Evolutionary conservation across 2,113 vertebrate species (phyloP), one percentile per base, ranked within the genome.

Genomic region (Oncorhynchus clarkii): DNA sequence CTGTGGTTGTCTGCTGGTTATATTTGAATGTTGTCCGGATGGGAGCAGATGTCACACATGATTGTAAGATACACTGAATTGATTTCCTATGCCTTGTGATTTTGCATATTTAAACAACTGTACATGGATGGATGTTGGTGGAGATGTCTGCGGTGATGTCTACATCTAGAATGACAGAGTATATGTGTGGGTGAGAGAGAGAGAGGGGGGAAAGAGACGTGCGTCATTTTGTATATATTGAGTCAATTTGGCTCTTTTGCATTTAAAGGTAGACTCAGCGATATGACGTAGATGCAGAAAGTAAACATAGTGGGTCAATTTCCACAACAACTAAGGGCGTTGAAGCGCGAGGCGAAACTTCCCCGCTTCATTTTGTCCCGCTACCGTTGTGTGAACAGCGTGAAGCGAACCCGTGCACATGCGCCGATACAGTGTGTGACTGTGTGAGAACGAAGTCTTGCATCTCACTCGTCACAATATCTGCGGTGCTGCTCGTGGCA

Each of bases 41-140:
- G 26, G 48, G n/a, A 31, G 66, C 75, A 81, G 68, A 78, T 79
- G 69, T 81, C 72, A 75, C 20, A 60, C 80, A 64, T 82, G 84
- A 90, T 84, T 88, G 79, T 85, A 64, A 24, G 68, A 76, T 72
- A 82, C 1, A 69, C 78, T 81, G 84, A 78, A 65, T 82, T 82
- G 85, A 24, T 86, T 82, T 87, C 75, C n/a, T 77, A 78, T 62
- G 76, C 72, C 82, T 69, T 67, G 51, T 85, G 70, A 79, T 84
- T 81, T 29, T 66, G 34, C 34, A 79, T 81, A 84, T 88, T 88
- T 79, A 85, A 89, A 88, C 84, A 90, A 80, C 86, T 90, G 90
- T 90, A 82, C 78, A 80, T 51, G 77, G 78, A 75, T 82, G 75
- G 78, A 80, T 31, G 76, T 69, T 70, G 39, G 16, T 70, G 24